Conservation (phyloP, 2,888 invertebrate genomes). For the Drosophila dives region DNA sequence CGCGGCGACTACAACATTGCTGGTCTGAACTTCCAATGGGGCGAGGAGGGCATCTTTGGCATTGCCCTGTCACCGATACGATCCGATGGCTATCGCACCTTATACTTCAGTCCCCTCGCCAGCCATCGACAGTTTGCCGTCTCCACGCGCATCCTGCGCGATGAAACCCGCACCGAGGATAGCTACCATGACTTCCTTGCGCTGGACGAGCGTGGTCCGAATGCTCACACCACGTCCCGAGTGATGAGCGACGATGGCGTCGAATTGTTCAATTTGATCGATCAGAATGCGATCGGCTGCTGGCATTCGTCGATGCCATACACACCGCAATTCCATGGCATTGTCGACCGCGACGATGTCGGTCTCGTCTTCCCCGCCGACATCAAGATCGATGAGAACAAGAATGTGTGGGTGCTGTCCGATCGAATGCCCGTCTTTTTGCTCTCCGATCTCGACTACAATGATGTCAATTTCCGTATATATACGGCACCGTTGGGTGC, state of each 20-base stretch:
- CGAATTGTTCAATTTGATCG: slow-evolving; percentile 91
- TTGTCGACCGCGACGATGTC: slow-evolving; percentile 91
- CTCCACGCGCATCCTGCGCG: slow-evolving; percentile 90
- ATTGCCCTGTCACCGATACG: slow-evolving; percentile 89
- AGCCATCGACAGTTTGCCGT: slow-evolving; percentile 92
- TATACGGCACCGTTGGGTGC: slow-evolving; percentile 89
- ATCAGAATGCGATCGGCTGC: slow-evolving; percentile 93
- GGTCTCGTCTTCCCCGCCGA: slow-evolving; percentile 92
- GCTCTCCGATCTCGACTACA: slow-evolving; percentile 89
- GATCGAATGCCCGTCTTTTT: slow-evolving; percentile 93
- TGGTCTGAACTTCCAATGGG: slow-evolving; percentile 94
- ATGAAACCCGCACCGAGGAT: slow-evolving; percentile 88
- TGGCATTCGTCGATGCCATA: slow-evolving; percentile 90
- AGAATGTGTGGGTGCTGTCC: slow-evolving; percentile 92
- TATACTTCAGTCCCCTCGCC: slow-evolving; percentile 92
- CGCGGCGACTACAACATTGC: slow-evolving; percentile 91
- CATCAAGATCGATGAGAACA: slow-evolving; percentile 90
- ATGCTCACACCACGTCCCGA: slow-evolving; percentile 90
- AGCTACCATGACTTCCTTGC: slow-evolving; percentile 90
- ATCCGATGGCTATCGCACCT: slow-evolving; percentile 88
- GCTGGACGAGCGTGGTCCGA: slow-evolving; percentile 88
- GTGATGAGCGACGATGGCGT: slow-evolving; percentile 91
- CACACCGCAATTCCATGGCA: slow-evolving; percentile 88
- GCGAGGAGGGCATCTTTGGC: slow-evolving; percentile 92
- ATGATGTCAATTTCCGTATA: slow-evolving; percentile 92